Evolutionary conservation across 2,113 vertebrate genomes (phyloP).

Genomic region (Triplophysa dalaica): DNA sequence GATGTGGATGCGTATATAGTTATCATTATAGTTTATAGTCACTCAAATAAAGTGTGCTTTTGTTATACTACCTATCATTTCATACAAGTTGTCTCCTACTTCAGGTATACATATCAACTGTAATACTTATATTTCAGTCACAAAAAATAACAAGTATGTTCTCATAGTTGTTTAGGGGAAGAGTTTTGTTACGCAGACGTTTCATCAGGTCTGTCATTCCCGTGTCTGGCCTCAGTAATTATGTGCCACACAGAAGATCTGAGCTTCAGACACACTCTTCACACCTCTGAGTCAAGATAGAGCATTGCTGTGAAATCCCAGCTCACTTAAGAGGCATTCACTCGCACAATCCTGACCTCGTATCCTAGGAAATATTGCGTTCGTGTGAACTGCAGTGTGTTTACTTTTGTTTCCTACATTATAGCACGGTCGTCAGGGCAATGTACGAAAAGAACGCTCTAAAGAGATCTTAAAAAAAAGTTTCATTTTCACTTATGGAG

Average conservation of each 20-base stretch:
- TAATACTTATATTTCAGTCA: background rate
- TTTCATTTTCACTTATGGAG: slow-evolving; percentile 22
- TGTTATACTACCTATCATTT: background rate
- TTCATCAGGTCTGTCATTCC: slow-evolving; percentile 38
- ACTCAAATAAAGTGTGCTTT: too few species aligned
- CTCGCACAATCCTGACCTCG: slow-evolving; percentile 11
- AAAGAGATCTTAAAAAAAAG: background rate
- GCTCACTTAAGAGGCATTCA: slow-evolving; percentile 38
- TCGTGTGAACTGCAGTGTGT: slow-evolving; percentile 27
- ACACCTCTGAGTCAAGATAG: slow-evolving; percentile 16
- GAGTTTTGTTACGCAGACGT: slow-evolving; percentile 19
- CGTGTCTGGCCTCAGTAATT: slow-evolving; percentile 30
- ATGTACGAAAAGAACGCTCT: slow-evolving; percentile 1
- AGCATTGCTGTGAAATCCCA: slow-evolving; percentile 15
- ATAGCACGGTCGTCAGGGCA: slow-evolving; percentile 20
- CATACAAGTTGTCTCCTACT: slow-evolving; percentile 14
- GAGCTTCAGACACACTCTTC: slow-evolving; percentile 35
- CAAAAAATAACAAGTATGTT: background rate
- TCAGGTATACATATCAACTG: background rate
- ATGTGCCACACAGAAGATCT: slow-evolving; percentile 34
- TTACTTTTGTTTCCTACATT: slow-evolving; percentile 14
- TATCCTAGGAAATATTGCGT: slow-evolving; percentile 40
- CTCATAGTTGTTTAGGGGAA: slow-evolving; percentile 14
- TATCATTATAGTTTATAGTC: too few species aligned
- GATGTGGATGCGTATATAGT: too few species aligned